phyloP scores from a whole-genome alignment of 1,140 invertebrate species.

The Solen grandis region DNA sequence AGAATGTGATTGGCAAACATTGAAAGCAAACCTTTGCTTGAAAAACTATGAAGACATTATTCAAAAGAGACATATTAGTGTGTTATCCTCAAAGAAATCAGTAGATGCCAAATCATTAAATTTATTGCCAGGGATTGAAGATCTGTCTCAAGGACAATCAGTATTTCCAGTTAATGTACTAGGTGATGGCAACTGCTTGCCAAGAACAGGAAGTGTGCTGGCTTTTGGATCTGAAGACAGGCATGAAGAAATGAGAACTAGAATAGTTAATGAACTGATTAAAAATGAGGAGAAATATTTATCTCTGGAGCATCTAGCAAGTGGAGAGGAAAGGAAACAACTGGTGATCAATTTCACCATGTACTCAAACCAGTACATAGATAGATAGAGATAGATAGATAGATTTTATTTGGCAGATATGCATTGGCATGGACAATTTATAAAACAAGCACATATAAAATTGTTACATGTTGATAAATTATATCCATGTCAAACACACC shows the following conservation, averaged over 20 bases:
- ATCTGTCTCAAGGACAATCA: neutral
- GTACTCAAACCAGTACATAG: neutral
- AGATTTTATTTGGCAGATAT: too few relatives aligned
- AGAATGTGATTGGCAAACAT: neutral
- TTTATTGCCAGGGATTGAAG: neutral
- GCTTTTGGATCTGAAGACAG: neutral
- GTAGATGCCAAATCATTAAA: neutral
- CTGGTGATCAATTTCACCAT: neutral
- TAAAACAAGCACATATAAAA: too few relatives aligned
- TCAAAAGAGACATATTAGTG: too few relatives aligned
- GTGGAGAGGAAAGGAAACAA: neutral
- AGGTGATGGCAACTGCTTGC: constrained; percentile 25
- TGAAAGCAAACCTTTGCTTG: neutral
- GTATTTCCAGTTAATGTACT: neutral
- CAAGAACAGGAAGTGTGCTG: neutral
- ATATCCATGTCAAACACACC: too few relatives aligned
- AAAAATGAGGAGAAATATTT: constrained; percentile 12
- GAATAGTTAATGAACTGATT: constrained; percentile 4
- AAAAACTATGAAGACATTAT: too few relatives aligned
- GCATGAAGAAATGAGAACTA: constrained; percentile 7
- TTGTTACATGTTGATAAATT: too few relatives aligned
- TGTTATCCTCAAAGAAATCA: too few relatives aligned
- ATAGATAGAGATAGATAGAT: too few relatives aligned
- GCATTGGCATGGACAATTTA: too few relatives aligned
- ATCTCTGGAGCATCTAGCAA: neutral